These are phyloP conservation scores for Hyles vespertilio DNA, from an alignment of 1,140 invertebrate genomes.

Conservation along the genomic window DNA sequence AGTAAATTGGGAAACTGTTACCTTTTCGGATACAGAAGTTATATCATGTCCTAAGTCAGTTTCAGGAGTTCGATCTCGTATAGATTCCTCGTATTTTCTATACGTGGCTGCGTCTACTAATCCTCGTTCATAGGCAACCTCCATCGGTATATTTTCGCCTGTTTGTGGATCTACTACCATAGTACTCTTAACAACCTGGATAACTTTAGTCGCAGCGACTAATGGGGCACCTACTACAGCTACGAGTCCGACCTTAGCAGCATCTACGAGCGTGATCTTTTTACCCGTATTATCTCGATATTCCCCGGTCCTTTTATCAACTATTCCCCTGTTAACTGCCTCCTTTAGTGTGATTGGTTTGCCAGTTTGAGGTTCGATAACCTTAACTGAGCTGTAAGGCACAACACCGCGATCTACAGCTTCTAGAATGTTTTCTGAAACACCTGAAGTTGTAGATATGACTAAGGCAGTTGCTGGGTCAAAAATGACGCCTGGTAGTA, in stretches of 20 bases:
- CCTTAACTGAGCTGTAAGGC: constrained; percentile 81
- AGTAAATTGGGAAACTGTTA: constrained; percentile 24
- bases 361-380: constrained; percentile 85
- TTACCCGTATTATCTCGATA: constrained; percentile 81
- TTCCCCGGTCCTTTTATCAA: constrained; percentile 84
- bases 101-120: constrained; percentile 81
- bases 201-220: constrained; percentile 79
- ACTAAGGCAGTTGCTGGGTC: constrained; percentile 84
- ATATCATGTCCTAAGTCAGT: constrained; percentile 75
- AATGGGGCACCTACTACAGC: constrained; percentile 83
- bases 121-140: constrained; percentile 87
- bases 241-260: constrained; percentile 84
- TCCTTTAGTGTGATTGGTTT: constrained; percentile 84
- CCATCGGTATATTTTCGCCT: constrained; percentile 83
- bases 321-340: constrained; percentile 84
- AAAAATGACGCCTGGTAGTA: constrained; percentile 83
- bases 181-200: constrained; percentile 69
- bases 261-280: constrained; percentile 83
- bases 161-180: constrained; percentile 87
- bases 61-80: constrained; percentile 49
- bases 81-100: constrained; percentile 75
- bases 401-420: constrained; percentile 83
- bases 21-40: constrained; percentile 11
- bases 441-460: constrained; percentile 82
- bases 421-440: constrained; percentile 81